phyloP scores from a whole-genome alignment of 2,113 vertebrate species.

The Meleagris gallopavo region DNA sequence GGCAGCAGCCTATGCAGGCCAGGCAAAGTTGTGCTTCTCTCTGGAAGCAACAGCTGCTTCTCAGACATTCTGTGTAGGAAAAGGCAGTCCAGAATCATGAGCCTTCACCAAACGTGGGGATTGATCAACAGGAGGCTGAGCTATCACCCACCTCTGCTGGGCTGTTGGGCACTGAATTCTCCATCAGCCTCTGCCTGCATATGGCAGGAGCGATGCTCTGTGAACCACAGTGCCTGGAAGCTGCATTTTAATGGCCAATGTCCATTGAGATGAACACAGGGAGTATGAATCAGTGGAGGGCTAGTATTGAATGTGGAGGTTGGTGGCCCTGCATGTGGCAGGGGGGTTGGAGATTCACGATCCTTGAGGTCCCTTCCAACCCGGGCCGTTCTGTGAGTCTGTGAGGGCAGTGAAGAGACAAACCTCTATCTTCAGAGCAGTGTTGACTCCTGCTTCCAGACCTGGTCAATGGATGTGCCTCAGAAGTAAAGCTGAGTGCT shows the following conservation, averaged over 20 bases:
- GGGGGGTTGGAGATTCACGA: no score
- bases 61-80: background rate
- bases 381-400: no score
- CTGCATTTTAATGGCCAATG: rapidly evolving
- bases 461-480: rapidly evolving
- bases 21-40: no score
- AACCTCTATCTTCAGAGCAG: background rate
- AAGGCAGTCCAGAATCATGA: background rate
- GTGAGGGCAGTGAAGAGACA: background rate
- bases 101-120: rapidly evolving
- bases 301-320: background rate
- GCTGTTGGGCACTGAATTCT: background rate
- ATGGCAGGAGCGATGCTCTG: rapidly evolving
- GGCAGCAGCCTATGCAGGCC: background rate
- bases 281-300: rapidly evolving
- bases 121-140: background rate
- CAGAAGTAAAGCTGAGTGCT: rapidly evolving
- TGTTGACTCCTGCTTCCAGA: background rate
- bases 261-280: rapidly evolving
- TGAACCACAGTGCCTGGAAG: background rate
- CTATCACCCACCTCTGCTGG: background rate
- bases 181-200: rapidly evolving
- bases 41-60: background rate
- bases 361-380: no score
- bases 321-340: no score